phyloP scores from a whole-genome alignment of 2,113 vertebrate species.

The Dicaeum eximium region DNA sequence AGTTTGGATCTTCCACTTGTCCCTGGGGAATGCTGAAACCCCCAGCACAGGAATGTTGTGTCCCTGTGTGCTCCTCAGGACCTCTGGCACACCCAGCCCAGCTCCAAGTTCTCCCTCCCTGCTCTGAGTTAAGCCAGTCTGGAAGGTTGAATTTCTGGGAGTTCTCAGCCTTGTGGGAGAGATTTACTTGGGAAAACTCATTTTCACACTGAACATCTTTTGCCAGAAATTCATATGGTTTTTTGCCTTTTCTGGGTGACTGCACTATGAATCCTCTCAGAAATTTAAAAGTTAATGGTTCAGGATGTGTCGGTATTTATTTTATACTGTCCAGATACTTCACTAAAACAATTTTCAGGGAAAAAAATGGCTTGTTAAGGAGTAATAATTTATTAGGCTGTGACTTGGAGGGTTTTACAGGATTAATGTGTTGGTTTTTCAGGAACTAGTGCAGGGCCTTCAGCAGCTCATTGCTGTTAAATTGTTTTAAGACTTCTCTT shows the following conservation, averaged over 20 bases:
- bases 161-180: neutral
- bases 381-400: neutral
- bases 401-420: neutral
- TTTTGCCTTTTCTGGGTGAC: neutral
- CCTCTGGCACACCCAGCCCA: neutral
- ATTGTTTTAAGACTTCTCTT: neutral
- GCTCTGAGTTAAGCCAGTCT: neutral
- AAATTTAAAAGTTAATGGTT: neutral
- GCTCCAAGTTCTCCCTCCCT: neutral
- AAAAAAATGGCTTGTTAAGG: neutral
- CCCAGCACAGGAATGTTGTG: fast-evolving
- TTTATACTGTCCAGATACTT: neutral
- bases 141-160: neutral
- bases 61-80: fast-evolving
- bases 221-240: neutral
- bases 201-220: neutral
- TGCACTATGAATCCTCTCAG: neutral
- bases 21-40: neutral
- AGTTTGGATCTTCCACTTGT: neutral
- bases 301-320: neutral
- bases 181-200: neutral
- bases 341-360: neutral
- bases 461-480: neutral
- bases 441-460: neutral
- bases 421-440: neutral